Evolutionary conservation across 2,888 invertebrate genomes (phyloP).

Genomic region (Microctonus hyperodae): DNA sequence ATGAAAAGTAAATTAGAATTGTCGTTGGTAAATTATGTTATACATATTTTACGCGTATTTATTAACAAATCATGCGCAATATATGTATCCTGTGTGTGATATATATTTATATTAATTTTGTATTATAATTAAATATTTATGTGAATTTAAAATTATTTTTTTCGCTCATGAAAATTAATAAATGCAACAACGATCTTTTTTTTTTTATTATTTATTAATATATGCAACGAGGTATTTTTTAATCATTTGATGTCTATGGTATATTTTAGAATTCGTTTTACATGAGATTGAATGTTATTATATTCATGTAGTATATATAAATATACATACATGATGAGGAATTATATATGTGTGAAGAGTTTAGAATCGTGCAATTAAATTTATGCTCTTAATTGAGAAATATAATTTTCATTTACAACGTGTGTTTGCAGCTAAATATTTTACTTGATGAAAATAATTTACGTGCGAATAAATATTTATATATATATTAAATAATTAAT

Average conservation of each 20-base stretch:
- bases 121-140: neutral
- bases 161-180: neutral
- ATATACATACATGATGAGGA: neutral
- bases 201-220: neutral
- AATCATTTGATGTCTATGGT: neutral
- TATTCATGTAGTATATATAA: too few relatives aligned
- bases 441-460: neutral
- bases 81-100: neutral
- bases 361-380: neutral
- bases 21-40: conserved; percentile 1
- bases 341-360: neutral
- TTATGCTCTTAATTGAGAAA: neutral
- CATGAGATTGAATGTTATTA: neutral
- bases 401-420: neutral
- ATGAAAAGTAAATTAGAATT: neutral
- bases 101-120: neutral
- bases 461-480: neutral
- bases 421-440: neutral
- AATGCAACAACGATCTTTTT: too few relatives aligned
- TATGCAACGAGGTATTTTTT: neutral
- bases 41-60: neutral
- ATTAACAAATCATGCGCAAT: neutral
- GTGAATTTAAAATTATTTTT: too few relatives aligned
- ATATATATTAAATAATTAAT: too few relatives aligned
- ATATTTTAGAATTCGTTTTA: neutral